Evolutionary conservation across 2,113 vertebrate genomes (phyloP).

Genomic region (Gambusia affinis): DNA sequence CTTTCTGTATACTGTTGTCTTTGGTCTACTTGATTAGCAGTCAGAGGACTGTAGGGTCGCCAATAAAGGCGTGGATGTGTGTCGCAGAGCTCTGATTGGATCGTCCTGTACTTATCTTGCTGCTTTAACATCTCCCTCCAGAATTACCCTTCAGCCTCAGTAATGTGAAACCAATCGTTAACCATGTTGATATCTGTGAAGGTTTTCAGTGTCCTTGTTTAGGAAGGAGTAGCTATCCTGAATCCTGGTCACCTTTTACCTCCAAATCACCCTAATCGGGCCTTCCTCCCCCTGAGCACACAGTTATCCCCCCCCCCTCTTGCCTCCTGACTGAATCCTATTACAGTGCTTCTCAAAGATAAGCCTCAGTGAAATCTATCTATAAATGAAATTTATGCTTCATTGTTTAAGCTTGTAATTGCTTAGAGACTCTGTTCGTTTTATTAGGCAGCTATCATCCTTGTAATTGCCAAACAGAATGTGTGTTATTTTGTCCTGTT

Average conservation of each 20-base stretch:
- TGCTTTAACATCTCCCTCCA: conserved; percentile 36
- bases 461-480: conserved; percentile 3
- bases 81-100: conserved; percentile 47
- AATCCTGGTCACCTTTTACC: conserved; percentile 55
- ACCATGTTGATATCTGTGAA: conserved; percentile 3
- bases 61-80: conserved; percentile 18
- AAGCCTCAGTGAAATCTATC: conserved; percentile 64
- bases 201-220: conserved; percentile 54
- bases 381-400: conserved; percentile 66
- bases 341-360: conserved; percentile 62
- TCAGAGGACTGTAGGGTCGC: conserved; percentile 17
- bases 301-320: conserved; percentile 2
- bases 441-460: conserved; percentile 42
- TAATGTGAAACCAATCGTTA: conserved; percentile 51
- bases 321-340: conserved; percentile 50
- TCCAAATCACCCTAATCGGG: conserved; percentile 39
- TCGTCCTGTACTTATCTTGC: conserved; percentile 54
- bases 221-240: conserved; percentile 14
- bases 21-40: background rate
- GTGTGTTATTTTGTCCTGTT: conserved; percentile 16
- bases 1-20: background rate
- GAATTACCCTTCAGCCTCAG: conserved; percentile 55
- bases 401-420: conserved; percentile 68
- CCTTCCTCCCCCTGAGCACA: conserved; percentile 6
- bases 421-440: conserved; percentile 53